phyloP scores from a whole-genome alignment of 2,888 invertebrate species.

The Drosophila lacicola region DNA sequence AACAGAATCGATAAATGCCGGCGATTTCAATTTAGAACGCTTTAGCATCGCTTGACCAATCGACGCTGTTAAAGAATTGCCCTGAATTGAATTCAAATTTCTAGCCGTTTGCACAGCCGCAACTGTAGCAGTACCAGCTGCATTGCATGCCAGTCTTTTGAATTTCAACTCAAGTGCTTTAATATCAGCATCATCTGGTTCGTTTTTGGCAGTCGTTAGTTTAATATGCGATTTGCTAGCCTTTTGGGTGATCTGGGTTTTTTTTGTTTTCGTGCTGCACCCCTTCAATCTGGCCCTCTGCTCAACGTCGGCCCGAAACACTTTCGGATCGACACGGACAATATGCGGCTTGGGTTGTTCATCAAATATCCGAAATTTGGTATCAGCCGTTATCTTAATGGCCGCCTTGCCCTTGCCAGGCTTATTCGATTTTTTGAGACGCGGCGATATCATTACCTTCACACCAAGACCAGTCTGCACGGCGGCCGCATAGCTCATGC shows the following conservation, averaged over 20 bases:
- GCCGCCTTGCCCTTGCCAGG: conserved; percentile 32
- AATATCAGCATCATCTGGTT: conserved; percentile 32
- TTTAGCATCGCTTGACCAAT: conserved; percentile 1
- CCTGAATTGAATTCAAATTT: conserved; percentile 39
- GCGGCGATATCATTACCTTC: conserved; percentile 51
- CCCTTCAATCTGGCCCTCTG: conserved; percentile 20
- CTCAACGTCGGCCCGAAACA: conserved; percentile 34
- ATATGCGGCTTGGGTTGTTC: conserved; percentile 59
- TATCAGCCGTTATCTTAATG: conserved; percentile 28
- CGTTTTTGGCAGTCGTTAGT: not conserved
- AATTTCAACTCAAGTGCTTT: conserved; percentile 40
- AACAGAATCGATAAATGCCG: conserved; percentile 31
- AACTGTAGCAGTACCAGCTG: conserved; percentile 15
- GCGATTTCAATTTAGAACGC: conserved; percentile 1
- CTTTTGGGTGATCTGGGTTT: conserved; percentile 25
- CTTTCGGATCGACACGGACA: conserved; percentile 49
- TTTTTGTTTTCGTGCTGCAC: conserved; percentile 17
- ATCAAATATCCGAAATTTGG: conserved; percentile 50
- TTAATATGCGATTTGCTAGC: conserved; percentile 15
- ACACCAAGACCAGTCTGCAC: conserved; percentile 46
- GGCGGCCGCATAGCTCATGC: conserved; percentile 64
- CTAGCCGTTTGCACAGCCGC: conserved; percentile 14
- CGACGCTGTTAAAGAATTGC: conserved; percentile 31
- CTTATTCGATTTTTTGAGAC: conserved; percentile 42
- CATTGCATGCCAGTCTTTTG: conserved; percentile 32